Percentiles rank a stretch among this genome's conserved stretches.
These are phyloP conservation scores for Platichthys stellatus DNA, from an alignment of 2,113 vertebrate species.

Conservation along the genomic window DNA sequence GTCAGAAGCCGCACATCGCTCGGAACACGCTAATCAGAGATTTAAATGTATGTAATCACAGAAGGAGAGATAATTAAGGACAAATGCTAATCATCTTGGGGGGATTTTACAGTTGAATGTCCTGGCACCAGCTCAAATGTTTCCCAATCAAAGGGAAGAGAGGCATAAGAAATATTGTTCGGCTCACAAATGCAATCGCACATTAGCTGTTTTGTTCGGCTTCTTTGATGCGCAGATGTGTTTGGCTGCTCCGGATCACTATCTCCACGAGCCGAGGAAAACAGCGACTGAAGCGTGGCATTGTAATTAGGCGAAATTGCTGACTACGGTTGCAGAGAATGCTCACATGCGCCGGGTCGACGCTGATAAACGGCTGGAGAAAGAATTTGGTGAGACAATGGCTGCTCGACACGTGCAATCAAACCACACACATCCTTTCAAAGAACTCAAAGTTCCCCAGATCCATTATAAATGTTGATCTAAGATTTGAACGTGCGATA, in stretches of 20 bases:
- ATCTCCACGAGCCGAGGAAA: constrained; percentile 42
- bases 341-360: background rate
- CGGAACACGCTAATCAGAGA: constrained; percentile 55
- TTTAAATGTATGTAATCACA: constrained; percentile 71
- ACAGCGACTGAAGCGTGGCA: constrained; percentile 44
- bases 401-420: constrained; percentile 36
- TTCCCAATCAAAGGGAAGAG: constrained; percentile 52
- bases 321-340: constrained; percentile 42
- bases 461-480: constrained; percentile 16
- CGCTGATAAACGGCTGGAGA: constrained; percentile 33
- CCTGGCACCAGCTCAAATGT: constrained; percentile 50
- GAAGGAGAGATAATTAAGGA: constrained; percentile 57
- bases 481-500: constrained; percentile 7
- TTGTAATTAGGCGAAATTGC: constrained; percentile 68
- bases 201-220: constrained; percentile 28
- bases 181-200: background rate
- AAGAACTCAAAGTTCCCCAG: background rate
- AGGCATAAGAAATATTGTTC: constrained; percentile 46
- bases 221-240: constrained; percentile 62
- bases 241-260: constrained; percentile 54
- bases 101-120: constrained; percentile 52
- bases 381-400: constrained; percentile 21
- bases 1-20: constrained; percentile 46
- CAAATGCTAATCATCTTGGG: constrained; percentile 55
- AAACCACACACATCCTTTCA: constrained; percentile 7